A percentile compares a stretch with the other conserved stretches of the same genome.
Evolutionary conservation across 1,140 invertebrate species (phyloP).

Genomic region (Coenobita brevimanus): DNA sequence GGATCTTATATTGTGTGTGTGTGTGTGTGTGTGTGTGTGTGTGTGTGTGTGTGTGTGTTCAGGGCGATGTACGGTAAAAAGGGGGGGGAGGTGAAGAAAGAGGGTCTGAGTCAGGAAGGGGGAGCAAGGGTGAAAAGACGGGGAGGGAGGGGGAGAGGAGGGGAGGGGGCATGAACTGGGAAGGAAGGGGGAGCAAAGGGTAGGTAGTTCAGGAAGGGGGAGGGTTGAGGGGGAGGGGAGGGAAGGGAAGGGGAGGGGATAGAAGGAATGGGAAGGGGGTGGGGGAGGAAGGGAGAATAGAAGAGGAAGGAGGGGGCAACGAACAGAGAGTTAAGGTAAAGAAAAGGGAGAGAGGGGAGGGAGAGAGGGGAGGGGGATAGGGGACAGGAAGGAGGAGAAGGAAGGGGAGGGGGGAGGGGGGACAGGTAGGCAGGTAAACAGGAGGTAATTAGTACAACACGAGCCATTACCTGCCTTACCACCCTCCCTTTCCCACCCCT

Average conservation of each 20-base stretch:
- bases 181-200: background rate
- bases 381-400: background rate
- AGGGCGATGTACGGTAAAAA: too few species aligned
- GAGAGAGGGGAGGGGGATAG: background rate
- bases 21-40: too few species aligned
- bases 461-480: too few species aligned
- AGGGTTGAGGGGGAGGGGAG: too few species aligned
- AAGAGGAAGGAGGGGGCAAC: background rate
- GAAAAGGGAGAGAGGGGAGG: background rate
- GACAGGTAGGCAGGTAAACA: background rate
- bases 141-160: conserved; percentile 6
- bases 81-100: background rate
- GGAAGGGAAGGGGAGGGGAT: background rate
- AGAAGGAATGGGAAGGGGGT: background rate
- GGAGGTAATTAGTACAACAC: too few species aligned
- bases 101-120: background rate
- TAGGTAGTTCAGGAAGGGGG: background rate
- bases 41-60: too few species aligned
- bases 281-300: background rate
- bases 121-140: background rate
- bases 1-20: too few species aligned
- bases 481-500: too few species aligned
- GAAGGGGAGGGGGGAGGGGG: background rate
- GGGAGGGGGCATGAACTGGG: background rate
- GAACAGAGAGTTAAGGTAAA: background rate